Percentiles rank a stretch among this genome's conserved stretches.
Evolutionary conservation across 2,888 invertebrate species (phyloP).

Genomic region (Rhabditoides inermis): DNA sequence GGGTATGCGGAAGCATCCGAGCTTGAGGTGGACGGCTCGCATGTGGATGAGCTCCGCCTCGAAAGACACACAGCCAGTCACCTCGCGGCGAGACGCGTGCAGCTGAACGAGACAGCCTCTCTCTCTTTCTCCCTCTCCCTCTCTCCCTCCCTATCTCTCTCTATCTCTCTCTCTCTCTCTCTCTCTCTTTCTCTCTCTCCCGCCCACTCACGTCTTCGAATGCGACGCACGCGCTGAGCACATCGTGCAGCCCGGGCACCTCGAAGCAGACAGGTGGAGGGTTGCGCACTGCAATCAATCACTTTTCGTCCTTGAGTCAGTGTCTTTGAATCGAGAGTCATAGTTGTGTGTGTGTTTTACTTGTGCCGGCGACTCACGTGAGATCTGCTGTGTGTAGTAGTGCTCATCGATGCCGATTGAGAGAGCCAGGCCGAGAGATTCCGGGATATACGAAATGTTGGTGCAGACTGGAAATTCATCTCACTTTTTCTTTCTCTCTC

Average conservation of each 20-base stretch:
- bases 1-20: conserved; percentile 54
- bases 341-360: too few relatives aligned
- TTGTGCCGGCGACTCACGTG: conserved; percentile 51
- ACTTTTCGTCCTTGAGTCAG: not conserved
- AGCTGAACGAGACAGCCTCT: too few relatives aligned
- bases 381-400: conserved; percentile 52
- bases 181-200: not conserved
- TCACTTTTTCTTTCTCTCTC: too few relatives aligned
- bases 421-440: conserved; percentile 52
- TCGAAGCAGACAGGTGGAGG: conserved; percentile 54
- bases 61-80: conserved; percentile 52
- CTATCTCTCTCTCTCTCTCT: too few relatives aligned
- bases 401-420: conserved; percentile 52
- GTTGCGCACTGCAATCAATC: conserved; percentile 49
- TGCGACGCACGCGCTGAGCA: conserved; percentile 52
- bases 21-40: conserved; percentile 40
- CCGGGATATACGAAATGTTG: conserved; percentile 53
- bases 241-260: conserved; percentile 52
- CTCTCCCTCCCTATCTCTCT: too few relatives aligned
- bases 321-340: not conserved
- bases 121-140: too few relatives aligned
- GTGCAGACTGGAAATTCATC: conserved; percentile 53
- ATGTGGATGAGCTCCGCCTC: conserved; percentile 50
- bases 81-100: conserved; percentile 26
- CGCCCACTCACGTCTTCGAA: conserved; percentile 42